Evolutionary conservation across 2,888 invertebrate species (phyloP).

Genomic region (Melanotus villosus): DNA sequence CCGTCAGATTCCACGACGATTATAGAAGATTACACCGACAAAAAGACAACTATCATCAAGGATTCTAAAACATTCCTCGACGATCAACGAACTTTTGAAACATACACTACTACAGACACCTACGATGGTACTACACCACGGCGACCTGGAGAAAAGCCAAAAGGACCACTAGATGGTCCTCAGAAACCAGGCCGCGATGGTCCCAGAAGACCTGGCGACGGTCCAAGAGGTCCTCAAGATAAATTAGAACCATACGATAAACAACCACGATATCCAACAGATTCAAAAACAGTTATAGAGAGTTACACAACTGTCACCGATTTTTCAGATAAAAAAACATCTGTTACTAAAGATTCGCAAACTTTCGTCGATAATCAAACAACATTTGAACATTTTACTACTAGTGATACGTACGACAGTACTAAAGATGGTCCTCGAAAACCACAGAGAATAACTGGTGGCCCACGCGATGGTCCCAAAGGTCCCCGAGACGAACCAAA

Average conservation of each 20-base stretch:
- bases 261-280: constrained; percentile 34
- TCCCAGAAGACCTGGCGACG: constrained; percentile 20
- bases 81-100: constrained; percentile 57
- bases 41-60: constrained; percentile 40
- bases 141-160: constrained; percentile 36
- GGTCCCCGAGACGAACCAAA: constrained; percentile 13
- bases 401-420: constrained; percentile 51
- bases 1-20: constrained; percentile 43
- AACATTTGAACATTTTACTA: constrained; percentile 58
- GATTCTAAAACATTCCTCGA: constrained; percentile 57
- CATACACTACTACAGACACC: constrained; percentile 53
- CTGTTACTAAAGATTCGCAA: constrained; percentile 56
- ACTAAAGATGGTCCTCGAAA: constrained; percentile 47
- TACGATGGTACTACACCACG: constrained; percentile 43
- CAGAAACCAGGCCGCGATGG: not conserved
- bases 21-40: constrained; percentile 49
- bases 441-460: constrained; percentile 24
- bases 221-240: constrained; percentile 19
- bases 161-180: constrained; percentile 12
- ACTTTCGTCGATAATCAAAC: constrained; percentile 56
- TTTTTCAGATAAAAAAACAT: constrained; percentile 57
- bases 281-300: constrained; percentile 56
- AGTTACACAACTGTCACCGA: constrained; percentile 56
- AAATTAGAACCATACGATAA: not conserved
- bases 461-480: constrained; percentile 21